Evolutionary conservation across 2,797 vertebrate genomes (phyloP), one percentile per base, ranked within the genome.

Genomic region (Semotilus atromaculatus): DNA sequence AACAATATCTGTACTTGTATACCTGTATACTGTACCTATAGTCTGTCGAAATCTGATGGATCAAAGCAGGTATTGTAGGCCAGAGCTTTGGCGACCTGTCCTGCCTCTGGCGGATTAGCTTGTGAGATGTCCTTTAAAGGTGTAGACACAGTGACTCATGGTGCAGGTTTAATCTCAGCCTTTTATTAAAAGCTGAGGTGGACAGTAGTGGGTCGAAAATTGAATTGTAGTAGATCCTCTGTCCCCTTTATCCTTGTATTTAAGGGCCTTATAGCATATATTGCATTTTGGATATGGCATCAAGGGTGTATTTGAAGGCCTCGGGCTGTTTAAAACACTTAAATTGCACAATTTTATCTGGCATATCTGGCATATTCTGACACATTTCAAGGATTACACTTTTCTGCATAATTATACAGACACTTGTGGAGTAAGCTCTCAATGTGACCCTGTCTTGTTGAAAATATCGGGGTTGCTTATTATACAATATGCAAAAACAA

Each of bases 101-200:
- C 92, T 90, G 88, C 89, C 38, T 93, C 88, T 92, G 91, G 90
- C 77, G 82, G 89, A 86, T 87, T 90, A 91, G 89, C 90, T 93
- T 91, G 90, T 88, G 89, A 85, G 83, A 80, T 85, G 89, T 86
- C 82, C 82, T 88, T 87, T 85, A 88, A 64, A 83, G 89, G 88
- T 86, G 89, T 80, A 88, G 88, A 88, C 88, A 86, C 86, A 71
- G 89, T 89, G 86, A 89, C 86, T 91, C 88, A 89, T 78, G 87
- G 88, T 88, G 58, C 81, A 88, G 85, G 89, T 91, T 86, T 92
- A 89, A 92, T 92, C 88, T 90, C 87, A 78, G 74, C 36, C 75
- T 86, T 88, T 89, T 89, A 88, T 86, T 88, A 86, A 86, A 86
- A 89, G 84, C 89, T 48, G 89, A 86, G 85, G 89, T 76, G 84